Conservation (phyloP, 1,140 invertebrate genomes). For the Notospermus geniculatus region DNA sequence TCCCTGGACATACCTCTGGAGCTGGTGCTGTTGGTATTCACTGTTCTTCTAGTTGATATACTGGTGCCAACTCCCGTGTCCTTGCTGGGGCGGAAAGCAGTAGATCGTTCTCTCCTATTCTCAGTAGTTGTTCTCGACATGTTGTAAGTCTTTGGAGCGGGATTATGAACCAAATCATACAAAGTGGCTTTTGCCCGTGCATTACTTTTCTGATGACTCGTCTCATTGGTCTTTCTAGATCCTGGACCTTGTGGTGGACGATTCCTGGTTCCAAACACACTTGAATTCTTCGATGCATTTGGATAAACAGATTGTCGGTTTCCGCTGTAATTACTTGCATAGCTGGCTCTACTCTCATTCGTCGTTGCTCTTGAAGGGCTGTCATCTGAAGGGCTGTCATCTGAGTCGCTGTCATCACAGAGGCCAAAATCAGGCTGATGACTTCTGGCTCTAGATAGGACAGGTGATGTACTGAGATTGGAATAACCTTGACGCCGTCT, state of each 20-base stretch:
- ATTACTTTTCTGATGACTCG: no score
- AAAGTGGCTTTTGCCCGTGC: no score
- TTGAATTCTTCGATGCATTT: conserved; percentile 1
- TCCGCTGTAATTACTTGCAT: not conserved
- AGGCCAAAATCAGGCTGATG: not conserved
- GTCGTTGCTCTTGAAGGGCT: not conserved
- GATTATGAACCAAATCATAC: no score
- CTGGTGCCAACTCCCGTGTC: no score
- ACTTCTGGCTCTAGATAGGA: not conserved
- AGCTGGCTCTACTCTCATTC: not conserved
- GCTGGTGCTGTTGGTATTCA: no score
- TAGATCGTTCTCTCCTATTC: conserved; percentile 1
- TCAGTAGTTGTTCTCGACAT: no score
- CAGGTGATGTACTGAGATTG: not conserved
- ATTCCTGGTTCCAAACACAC: not conserved
- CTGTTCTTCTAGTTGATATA: no score
- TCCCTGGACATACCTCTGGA: no score
- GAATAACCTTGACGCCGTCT: conserved; percentile 1
- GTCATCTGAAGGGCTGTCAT: not conserved
- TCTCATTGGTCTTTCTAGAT: no score
- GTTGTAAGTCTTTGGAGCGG: no score
- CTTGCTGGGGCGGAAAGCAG: conserved; percentile 3
- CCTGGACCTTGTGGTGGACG: not conserved
- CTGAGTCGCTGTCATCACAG: not conserved
- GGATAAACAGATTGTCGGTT: not conserved